Conservation (phyloP, 2,888 invertebrate species). For the Apocheima hispidaria region DNA sequence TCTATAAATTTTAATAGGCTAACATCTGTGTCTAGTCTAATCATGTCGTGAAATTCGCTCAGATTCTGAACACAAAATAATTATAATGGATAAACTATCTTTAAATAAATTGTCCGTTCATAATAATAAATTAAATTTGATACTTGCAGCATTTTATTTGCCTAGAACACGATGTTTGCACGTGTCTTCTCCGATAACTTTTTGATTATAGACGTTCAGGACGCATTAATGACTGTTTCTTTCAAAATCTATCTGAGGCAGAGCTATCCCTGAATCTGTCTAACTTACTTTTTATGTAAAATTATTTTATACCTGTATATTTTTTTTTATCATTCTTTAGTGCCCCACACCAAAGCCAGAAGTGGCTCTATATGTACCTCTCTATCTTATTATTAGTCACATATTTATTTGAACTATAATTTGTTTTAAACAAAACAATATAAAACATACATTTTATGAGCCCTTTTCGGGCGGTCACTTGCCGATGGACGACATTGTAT, state of each 20-base stretch:
- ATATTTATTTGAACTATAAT: no score
- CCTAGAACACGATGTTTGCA: constrained; percentile 8
- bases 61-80: not conserved
- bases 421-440: not conserved
- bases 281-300: not conserved
- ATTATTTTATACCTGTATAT: not conserved
- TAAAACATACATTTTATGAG: not conserved
- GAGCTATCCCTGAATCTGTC: not conserved
- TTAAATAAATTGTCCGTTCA: constrained; percentile 1
- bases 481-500: no score
- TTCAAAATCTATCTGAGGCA: constrained; percentile 3
- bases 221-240: constrained; percentile 5
- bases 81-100: not conserved
- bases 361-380: no score
- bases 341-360: no score
- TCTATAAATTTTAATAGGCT: no score
- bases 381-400: no score
- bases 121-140: no score
- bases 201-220: constrained; percentile 24
- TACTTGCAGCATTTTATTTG: constrained; percentile 20
- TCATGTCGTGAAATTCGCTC: no score
- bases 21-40: no score
- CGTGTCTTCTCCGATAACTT: constrained; percentile 24
- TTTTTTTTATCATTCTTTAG: no score
- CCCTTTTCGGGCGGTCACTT: no score